Conservation (phyloP, 2,888 invertebrate genomes). For the Drosophila anomelani region DNA sequence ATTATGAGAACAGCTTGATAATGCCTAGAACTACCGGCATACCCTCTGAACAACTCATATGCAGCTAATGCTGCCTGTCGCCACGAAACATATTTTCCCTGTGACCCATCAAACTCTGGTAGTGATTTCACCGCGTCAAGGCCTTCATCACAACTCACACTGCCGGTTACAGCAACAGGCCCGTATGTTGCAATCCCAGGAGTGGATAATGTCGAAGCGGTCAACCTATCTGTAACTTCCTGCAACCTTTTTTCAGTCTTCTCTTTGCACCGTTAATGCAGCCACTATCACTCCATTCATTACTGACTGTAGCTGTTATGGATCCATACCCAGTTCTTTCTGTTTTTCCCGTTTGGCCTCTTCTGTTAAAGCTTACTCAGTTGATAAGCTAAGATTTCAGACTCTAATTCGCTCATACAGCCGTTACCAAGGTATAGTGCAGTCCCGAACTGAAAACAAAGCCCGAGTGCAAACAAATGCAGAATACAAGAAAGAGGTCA, state of each 20-base stretch:
- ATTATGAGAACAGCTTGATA: slow-evolving; percentile 8
- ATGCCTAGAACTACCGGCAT: not conserved
- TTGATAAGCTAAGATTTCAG: slow-evolving; percentile 1
- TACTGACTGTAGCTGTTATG: slow-evolving; percentile 1
- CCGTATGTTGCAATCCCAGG: not conserved
- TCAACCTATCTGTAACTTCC: slow-evolving; percentile 4
- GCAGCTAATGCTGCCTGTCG: not conserved
- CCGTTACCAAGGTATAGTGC: no score
- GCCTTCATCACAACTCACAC: not conserved
- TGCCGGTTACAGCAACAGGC: slow-evolving; percentile 2
- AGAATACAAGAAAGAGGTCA: not conserved
- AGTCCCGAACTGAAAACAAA: not conserved
- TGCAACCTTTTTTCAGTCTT: not conserved
- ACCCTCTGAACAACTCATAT: slow-evolving; percentile 1
- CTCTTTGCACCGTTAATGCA: not conserved
- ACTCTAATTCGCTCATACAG: not conserved
- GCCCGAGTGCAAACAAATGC: not conserved
- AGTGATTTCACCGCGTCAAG: slow-evolving; percentile 5
- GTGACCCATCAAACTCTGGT: slow-evolving; percentile 1
- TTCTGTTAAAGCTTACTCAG: slow-evolving; percentile 2
- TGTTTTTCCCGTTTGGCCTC: not conserved
- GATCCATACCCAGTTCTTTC: not conserved
- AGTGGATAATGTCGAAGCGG: slow-evolving; percentile 1
- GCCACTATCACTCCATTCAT: not conserved
- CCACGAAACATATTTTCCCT: slow-evolving; percentile 9